Base-by-base conservation (phyloP, 2,888 invertebrate genomes). In the Heliconius ethilla region DNA sequence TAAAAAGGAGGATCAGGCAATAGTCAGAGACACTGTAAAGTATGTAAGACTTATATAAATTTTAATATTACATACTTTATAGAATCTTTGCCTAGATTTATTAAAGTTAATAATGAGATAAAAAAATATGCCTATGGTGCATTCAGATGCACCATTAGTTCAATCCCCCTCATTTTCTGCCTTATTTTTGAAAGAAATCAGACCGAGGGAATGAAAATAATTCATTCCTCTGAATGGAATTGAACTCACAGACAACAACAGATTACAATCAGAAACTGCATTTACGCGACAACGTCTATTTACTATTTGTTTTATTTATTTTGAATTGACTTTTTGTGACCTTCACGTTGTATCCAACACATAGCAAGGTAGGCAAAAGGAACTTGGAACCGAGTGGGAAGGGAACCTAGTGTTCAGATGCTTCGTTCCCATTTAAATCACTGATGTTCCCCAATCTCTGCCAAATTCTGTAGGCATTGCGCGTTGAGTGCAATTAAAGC, bases 1-100 rank as follows among this genome's bases (percentile, higher is more conserved):
- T 5, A 95, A 92, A 13, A 94, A 95, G 82, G 97, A 97, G n/a
- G 98, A 98, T 87, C 95, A 97, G 87, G 87, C 90, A 18, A 91
- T 93, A 74, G 92, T 98, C 0, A 96, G 95, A 83, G 91, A 95
- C 67, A 93, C 95, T 78, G 87, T 98, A 72, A 96, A 96, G 95
- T 96, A 94, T 93, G 95, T 95, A 33, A 70, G 2, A 51, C 51
- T 18, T 51, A 51, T 51, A 22, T 51, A 51, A 40, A 11, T 51
- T 22, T 51, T 51, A 51, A 51, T 51, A 18, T 51, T 51, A 18
- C 4, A 45, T 51, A 51, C 51, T 51, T 51, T 7, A 18, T 51
- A 18, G 6, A 51, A 18, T 18, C 18, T 18, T 18, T 22, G 18
- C 6, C 51, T 51, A 51, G 7, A 51, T 51, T 51, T 18, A 51